phyloP scores from a whole-genome alignment of 2,888 invertebrate genomes.

The Trichopria drosophilae region DNA sequence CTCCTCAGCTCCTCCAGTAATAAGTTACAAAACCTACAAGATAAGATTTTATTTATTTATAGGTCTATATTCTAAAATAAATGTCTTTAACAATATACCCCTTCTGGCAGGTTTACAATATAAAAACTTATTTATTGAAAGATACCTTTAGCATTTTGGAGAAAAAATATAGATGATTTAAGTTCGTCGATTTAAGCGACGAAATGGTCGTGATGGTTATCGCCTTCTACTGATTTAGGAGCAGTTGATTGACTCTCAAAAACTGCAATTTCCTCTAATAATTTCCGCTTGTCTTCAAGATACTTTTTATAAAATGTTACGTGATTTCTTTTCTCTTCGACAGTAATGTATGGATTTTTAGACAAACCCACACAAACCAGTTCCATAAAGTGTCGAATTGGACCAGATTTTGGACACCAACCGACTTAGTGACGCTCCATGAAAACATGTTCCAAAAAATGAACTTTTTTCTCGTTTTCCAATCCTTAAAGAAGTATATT shows the following conservation, averaged over 20 bases:
- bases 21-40: no score
- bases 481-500: constrained; percentile 61
- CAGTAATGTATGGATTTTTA: constrained; percentile 90
- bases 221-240: no score
- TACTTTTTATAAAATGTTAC: constrained; percentile 91
- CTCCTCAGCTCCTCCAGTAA: constrained; percentile 97
- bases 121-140: no score
- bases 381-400: constrained; percentile 96
- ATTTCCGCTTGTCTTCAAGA: constrained; percentile 77
- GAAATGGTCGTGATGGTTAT: no score
- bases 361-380: constrained; percentile 90
- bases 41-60: no score
- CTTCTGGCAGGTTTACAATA: no score
- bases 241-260: no score
- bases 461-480: constrained; percentile 68
- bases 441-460: constrained; percentile 94
- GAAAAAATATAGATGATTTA: no score
- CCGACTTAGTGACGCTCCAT: constrained; percentile 81
- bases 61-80: no score
- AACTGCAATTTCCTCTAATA: constrained; percentile 70
- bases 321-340: constrained; percentile 83
- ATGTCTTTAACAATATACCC: no score
- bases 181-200: no score
- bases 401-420: constrained; percentile 90
- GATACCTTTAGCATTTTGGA: no score